Conservation (phyloP, 1,140 invertebrate species). For the Eriocheir sinensis region DNA sequence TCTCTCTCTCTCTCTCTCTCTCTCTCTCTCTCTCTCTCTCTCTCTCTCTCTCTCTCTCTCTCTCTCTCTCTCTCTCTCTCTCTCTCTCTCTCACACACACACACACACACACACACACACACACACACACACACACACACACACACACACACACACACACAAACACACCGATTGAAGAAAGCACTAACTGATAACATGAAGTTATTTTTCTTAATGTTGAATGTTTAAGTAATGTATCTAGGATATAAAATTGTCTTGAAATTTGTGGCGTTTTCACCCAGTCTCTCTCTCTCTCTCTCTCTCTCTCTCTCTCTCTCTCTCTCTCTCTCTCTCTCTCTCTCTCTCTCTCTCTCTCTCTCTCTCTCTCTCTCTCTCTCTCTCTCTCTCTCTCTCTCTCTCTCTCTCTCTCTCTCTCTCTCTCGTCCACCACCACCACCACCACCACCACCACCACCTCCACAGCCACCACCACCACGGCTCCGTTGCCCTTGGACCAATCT, state of each 20-base stretch:
- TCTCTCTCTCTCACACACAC: not conserved
- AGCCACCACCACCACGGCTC: not conserved
- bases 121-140: not conserved
- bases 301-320: not conserved
- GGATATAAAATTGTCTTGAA: too few species aligned
- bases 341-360: conserved; percentile 23
- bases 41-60: not conserved
- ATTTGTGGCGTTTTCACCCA: not conserved
- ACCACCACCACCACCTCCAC: not conserved
- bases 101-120: not conserved
- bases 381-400: conserved; percentile 34
- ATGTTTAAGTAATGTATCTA: not conserved
- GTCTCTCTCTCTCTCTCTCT: not conserved
- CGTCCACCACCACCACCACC: not conserved
- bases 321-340: conserved; percentile 8
- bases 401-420: conserved; percentile 41
- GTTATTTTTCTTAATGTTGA: not conserved
- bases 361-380: conserved; percentile 7
- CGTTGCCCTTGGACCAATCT: not conserved
- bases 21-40: too few species aligned
- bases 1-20: conserved; percentile 6
- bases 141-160: not conserved
- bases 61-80: not conserved
- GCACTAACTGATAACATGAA: not conserved
- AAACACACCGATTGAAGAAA: not conserved